Evolutionary conservation across 2,888 invertebrate genomes (phyloP), one percentile per base, ranked within the genome.

Genomic region (Cecidostiba fungosa): DNA sequence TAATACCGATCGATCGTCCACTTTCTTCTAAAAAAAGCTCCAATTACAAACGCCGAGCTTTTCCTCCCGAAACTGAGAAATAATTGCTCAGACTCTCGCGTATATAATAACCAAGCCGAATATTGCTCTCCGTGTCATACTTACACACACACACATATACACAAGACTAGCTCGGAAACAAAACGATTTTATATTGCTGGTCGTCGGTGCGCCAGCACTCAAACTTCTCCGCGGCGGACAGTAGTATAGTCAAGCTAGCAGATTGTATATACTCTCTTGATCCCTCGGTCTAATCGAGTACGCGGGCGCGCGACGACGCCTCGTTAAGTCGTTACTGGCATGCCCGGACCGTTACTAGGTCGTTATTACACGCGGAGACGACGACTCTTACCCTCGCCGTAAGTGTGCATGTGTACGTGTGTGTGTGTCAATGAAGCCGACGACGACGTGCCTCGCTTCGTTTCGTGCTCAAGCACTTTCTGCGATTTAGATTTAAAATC

Each of bases 311-410:
- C 66, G 66, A 66, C 16, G 36, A 66, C 16, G 36, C 36, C 86
- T 84, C 77, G 81, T 86, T 84, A 84, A 84, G 81, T 86, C 76
- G 86, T 86, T 73, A 76, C 54, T 29, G 66, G 29, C 66, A 36
- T 36, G 36, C 62, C 62, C 16, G n/a, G 43, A 29, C 77, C 84
- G 84, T 84, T 86, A 86, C 82, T 86, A 82, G 86, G 84, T 86
- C 86, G 78, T 84, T 82, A 78, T 86, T 82, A 80, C 43, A 43
- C 77, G 43, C 78, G 50, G 16, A 36, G 50, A 70, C 69, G 39
- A 47, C 32, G 50, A 59, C 23, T 59, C 54, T 59, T 59, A 8
- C 23, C 54, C n/a, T 36, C 70, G n/a, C n/a, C n/a, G n/a, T n/a
- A n/a, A n/a, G n/a, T n/a, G n/a, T n/a, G n/a, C n/a, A n/a, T n/a